These are phyloP conservation scores for Todus mexicanus DNA, from an alignment of 2,797 vertebrate genomes.

Conservation along the genomic window DNA sequence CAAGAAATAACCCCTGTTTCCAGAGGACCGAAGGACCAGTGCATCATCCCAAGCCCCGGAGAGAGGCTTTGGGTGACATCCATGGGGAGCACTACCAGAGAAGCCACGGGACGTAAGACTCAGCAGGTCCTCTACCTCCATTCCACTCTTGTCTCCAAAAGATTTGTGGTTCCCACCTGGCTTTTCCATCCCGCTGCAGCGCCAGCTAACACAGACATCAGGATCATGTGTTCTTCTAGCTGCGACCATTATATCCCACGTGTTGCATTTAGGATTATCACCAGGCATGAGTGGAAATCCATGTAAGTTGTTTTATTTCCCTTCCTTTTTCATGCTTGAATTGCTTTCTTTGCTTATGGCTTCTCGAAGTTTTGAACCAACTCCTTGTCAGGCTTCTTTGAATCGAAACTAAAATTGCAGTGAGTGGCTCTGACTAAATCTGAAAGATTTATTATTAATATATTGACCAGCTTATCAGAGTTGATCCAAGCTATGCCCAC, in stretches of 20 bases:
- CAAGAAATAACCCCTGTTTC: not conserved
- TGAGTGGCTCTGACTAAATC: not conserved
- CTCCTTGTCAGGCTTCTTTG: not conserved
- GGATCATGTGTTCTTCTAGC: rapidly evolving
- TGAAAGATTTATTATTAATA: not conserved
- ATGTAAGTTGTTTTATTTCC: not conserved
- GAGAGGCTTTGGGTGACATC: not conserved
- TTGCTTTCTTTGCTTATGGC: not conserved
- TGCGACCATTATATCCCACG: not conserved
- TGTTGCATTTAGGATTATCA: not conserved
- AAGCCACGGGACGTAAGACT: rapidly evolving
- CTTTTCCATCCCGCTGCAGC: not conserved
- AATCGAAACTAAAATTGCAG: not conserved
- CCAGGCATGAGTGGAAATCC: not conserved
- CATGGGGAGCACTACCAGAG: rapidly evolving
- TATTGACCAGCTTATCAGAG: not conserved
- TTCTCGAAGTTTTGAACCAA: not conserved
- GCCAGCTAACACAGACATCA: not conserved
- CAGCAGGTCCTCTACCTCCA: not conserved
- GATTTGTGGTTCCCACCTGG: rapidly evolving
- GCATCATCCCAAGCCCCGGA: not conserved
- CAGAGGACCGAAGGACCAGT: not conserved
- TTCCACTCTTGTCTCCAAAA: not conserved
- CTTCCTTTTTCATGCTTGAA: not conserved
- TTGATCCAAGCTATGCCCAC: not conserved